Percentiles rank a stretch among this genome's conserved stretches.
Conservation (phyloP, 2,888 invertebrate genomes). For the Drosophila pseudotakahashii region DNA sequence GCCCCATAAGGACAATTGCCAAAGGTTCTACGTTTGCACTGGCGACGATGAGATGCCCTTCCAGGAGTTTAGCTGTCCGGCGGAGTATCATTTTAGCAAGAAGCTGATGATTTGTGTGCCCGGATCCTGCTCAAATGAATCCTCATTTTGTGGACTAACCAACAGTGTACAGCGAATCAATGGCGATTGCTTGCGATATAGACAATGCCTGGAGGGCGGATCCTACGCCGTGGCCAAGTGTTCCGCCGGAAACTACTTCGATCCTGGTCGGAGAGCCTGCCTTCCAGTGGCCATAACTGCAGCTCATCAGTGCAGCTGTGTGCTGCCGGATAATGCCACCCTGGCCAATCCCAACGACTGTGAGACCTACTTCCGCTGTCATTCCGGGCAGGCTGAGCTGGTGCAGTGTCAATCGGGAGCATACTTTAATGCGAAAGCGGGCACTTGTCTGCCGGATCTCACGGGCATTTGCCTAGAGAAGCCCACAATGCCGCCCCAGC, state of each 20-base stretch:
- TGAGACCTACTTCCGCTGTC: slow-evolving; percentile 64
- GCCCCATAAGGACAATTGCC: slow-evolving; percentile 53
- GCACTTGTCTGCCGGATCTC: slow-evolving; percentile 59
- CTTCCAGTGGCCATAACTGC: slow-evolving; percentile 49
- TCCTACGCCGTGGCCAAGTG: slow-evolving; percentile 48
- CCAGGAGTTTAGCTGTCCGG: slow-evolving; percentile 56
- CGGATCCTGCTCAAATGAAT: slow-evolving; percentile 36
- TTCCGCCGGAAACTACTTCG: slow-evolving; percentile 54
- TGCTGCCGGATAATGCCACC: slow-evolving; percentile 61
- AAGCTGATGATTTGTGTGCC: slow-evolving; percentile 40
- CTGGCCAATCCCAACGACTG: slow-evolving; percentile 59
- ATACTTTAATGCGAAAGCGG: slow-evolving; percentile 53
- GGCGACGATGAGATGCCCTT: slow-evolving; percentile 35
- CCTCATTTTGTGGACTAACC: neutral
- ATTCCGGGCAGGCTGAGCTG: slow-evolving; percentile 46
- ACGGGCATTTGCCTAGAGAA: slow-evolving; percentile 55
- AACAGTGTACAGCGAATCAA: slow-evolving; percentile 30
- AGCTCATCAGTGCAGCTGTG: slow-evolving; percentile 67
- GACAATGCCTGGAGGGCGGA: slow-evolving; percentile 52
- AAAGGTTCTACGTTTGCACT: slow-evolving; percentile 65
- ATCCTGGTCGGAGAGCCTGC: slow-evolving; percentile 47
- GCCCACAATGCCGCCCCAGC: slow-evolving; percentile 36
- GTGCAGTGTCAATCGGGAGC: slow-evolving; percentile 59
- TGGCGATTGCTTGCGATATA: slow-evolving; percentile 47
- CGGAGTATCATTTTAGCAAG: slow-evolving; percentile 51